Percentiles rank a stretch among this genome's conserved stretches.
Conservation (phyloP, 2,797 vertebrate species). For the Thunnus albacares region DNA sequence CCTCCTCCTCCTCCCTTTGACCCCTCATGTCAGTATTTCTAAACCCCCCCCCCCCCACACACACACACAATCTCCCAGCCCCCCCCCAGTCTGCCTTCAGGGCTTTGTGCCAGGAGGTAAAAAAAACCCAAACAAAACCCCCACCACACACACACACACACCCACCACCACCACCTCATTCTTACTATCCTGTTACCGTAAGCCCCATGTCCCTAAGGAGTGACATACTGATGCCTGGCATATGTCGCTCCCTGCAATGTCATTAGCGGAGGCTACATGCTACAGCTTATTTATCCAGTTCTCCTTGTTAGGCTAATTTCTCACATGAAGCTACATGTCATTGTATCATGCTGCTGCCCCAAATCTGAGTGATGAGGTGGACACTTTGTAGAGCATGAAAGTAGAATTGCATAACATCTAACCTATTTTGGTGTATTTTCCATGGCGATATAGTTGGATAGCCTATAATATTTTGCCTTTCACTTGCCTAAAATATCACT, state of each 20-base stretch:
- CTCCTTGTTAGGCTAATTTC: slow-evolving; percentile 75
- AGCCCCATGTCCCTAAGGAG: slow-evolving; percentile 80
- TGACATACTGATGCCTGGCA: slow-evolving; percentile 83
- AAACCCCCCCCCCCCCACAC: slow-evolving; percentile 15
- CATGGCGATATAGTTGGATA: slow-evolving; percentile 60
- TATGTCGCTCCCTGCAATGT: slow-evolving; percentile 80
- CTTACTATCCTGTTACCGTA: slow-evolving; percentile 83
- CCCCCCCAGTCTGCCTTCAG: slow-evolving; percentile 46
- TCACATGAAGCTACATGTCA: slow-evolving; percentile 74
- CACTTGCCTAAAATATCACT: slow-evolving; percentile 70
- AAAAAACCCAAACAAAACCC: slow-evolving; percentile 45
- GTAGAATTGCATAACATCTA: slow-evolving; percentile 49
- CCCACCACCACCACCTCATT: slow-evolving; percentile 55
- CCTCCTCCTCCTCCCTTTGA: slow-evolving; percentile 67
- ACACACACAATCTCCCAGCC: too few species aligned
- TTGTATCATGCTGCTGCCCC: slow-evolving; percentile 72
- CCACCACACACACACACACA: slow-evolving; percentile 21
- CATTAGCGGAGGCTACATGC: slow-evolving; percentile 76
- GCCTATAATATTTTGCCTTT: slow-evolving; percentile 61
- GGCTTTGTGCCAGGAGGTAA: slow-evolving; percentile 71
- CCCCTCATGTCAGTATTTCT: slow-evolving; percentile 57
- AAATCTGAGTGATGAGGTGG: slow-evolving; percentile 75
- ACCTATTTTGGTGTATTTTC: slow-evolving; percentile 70
- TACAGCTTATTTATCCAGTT: slow-evolving; percentile 72
- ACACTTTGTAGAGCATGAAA: slow-evolving; percentile 54